phyloP scores from a whole-genome alignment of 2,797 vertebrate genomes.

The Tadarida brasiliensis region DNA sequence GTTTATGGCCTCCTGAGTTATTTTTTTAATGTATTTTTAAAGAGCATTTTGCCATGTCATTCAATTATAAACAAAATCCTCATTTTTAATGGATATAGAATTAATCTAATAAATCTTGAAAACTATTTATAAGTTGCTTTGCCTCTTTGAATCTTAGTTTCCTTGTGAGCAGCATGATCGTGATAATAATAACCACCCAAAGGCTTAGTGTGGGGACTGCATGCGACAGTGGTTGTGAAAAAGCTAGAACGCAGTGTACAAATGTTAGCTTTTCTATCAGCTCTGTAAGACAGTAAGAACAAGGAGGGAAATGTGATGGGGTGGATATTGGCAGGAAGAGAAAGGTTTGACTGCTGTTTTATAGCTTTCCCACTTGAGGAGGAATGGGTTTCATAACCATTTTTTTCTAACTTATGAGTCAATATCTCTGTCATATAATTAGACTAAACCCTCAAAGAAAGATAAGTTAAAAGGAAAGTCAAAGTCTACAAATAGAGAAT shows the following conservation, averaged over 20 bases:
- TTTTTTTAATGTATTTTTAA: neutral
- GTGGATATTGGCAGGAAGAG: neutral
- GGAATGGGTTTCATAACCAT: neutral
- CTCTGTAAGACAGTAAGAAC: neutral
- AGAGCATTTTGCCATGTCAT: neutral
- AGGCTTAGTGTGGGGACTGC: neutral
- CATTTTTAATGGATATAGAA: neutral
- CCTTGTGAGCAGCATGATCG: neutral
- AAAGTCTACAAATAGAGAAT: neutral
- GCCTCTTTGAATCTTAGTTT: constrained; percentile 1
- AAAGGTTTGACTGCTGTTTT: neutral
- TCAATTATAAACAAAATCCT: constrained; percentile 39
- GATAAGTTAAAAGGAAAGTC: neutral
- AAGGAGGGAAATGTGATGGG: neutral
- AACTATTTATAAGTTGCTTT: constrained; percentile 23
- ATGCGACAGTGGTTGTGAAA: neutral
- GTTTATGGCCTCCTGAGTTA: neutral
- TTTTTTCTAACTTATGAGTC: neutral
- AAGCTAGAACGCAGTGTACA: neutral
- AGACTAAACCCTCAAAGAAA: neutral
- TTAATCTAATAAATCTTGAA: neutral
- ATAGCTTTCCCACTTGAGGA: neutral
- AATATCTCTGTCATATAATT: neutral
- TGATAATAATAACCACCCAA: neutral
- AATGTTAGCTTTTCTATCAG: neutral